Percentiles rank a stretch among this genome's conserved stretches.
These are phyloP conservation scores for Ganaspis brasiliensis DNA, from an alignment of 2,888 invertebrate genomes.

Conservation along the genomic window DNA sequence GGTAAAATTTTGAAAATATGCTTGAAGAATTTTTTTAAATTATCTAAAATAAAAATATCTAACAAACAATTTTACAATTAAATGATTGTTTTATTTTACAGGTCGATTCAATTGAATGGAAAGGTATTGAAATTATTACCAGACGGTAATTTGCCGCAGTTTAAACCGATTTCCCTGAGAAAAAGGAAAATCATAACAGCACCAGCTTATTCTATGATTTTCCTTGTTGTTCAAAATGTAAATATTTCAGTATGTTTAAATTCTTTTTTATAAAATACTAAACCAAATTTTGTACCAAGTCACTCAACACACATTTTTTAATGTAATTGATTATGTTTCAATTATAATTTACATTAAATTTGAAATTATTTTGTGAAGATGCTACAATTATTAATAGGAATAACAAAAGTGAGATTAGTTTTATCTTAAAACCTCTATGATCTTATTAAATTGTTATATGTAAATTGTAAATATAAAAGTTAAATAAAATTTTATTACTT, in stretches of 20 bases:
- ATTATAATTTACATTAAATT: too few relatives aligned
- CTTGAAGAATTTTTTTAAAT: conserved; percentile 36
- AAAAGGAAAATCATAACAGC: conserved; percentile 81
- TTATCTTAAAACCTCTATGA: too few relatives aligned
- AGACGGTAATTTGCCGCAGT: conserved; percentile 82
- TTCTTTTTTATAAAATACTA: background rate
- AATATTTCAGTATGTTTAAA: conserved; percentile 73
- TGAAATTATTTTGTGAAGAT: too few relatives aligned
- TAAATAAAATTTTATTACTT: too few relatives aligned
- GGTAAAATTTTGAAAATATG: conserved; percentile 63
- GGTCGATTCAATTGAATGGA: conserved; percentile 84
- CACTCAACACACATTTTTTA: too few relatives aligned
- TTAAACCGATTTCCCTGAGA: conserved; percentile 81
- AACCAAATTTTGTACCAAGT: too few relatives aligned
- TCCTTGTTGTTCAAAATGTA: conserved; percentile 84
- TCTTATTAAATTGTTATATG: too few relatives aligned
- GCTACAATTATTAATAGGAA: too few relatives aligned
- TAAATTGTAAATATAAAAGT: too few relatives aligned
- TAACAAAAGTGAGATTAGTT: too few relatives aligned
- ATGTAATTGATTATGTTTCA: too few relatives aligned
- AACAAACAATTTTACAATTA: too few relatives aligned
- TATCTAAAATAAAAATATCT: background rate
- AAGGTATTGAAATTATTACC: conserved; percentile 81
- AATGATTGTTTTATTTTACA: conserved; percentile 66
- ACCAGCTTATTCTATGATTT: conserved; percentile 85